Evolutionary conservation across 1,140 invertebrate genomes (phyloP).

Genomic region (Drosophila nasuta): DNA sequence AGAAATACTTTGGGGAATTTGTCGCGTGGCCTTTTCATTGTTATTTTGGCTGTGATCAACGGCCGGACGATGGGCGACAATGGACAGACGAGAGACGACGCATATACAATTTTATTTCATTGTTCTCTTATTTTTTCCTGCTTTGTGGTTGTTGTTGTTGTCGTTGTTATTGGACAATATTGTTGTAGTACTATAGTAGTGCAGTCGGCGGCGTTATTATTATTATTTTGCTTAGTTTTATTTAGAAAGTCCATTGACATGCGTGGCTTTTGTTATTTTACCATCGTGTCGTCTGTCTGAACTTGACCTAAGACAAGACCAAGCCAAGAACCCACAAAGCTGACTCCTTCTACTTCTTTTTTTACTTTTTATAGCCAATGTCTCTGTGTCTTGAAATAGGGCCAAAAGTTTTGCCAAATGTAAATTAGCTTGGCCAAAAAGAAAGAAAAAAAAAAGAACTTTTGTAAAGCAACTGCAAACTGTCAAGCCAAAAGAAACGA

Average conservation of each 20-base stretch:
- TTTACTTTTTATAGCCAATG: neutral
- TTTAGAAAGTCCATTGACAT: conserved; percentile 21
- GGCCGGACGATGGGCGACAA: neutral
- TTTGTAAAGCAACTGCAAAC: neutral
- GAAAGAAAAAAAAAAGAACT: neutral
- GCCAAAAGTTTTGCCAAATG: conserved; percentile 19
- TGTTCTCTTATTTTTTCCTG: conserved; percentile 2
- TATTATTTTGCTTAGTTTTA: conserved; percentile 5
- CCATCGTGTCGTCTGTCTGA: neutral
- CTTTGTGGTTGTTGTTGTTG: no score
- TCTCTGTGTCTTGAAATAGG: neutral
- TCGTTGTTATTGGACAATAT: no score
- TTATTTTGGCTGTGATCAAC: conserved; percentile 34
- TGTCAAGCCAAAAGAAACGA: neutral
- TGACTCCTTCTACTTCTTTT: neutral
- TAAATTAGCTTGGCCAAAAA: conserved; percentile 14
- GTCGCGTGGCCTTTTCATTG: conserved; percentile 42
- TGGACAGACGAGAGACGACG: neutral
- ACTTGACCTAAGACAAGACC: conserved; percentile 29
- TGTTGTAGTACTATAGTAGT: neutral
- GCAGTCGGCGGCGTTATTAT: conserved; percentile 15
- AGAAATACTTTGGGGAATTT: conserved; percentile 25
- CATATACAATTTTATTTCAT: conserved; percentile 2
- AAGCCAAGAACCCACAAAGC: neutral
- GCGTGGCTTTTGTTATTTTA: conserved; percentile 17